phyloP scores from a whole-genome alignment of 2,888 invertebrate genomes.

The Apamea sordens region DNA sequence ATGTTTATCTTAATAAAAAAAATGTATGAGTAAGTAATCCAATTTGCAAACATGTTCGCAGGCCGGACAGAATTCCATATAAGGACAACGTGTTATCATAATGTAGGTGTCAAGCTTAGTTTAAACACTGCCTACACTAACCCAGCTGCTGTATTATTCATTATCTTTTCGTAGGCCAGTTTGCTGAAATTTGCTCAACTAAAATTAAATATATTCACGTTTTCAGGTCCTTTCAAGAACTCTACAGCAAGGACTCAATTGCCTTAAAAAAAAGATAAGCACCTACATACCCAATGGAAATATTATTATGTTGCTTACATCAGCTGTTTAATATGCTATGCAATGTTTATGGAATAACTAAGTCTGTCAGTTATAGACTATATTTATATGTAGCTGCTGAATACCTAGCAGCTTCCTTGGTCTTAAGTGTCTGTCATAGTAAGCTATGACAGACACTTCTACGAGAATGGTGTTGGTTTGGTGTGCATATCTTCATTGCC shows the following conservation, averaged over 20 bases:
- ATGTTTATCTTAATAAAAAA: constrained; percentile 32
- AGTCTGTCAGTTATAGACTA: not conserved
- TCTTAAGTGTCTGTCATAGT: not conserved
- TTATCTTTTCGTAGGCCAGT: constrained; percentile 45
- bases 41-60: constrained; percentile 56
- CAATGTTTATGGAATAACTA: not conserved
- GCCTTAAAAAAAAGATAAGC: not conserved
- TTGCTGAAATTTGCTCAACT: constrained; percentile 4
- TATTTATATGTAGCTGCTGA: not conserved
- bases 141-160: constrained; percentile 47
- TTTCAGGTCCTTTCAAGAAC: constrained; percentile 12
- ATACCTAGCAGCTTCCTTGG: not conserved
- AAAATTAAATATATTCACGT: not conserved
- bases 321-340: not conserved
- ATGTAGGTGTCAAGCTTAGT: constrained; percentile 63
- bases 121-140: constrained; percentile 58
- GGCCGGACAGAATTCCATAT: constrained; percentile 58
- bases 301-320: not conserved
- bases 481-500: not conserved
- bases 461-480: not conserved
- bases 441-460: not conserved
- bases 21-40: constrained; percentile 56
- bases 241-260: not conserved
- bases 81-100: constrained; percentile 59
- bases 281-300: not conserved